Evolutionary conservation across 2,113 vertebrate genomes (phyloP), one percentile per base, ranked within the genome.

Genomic region (Trematomus loennbergii): DNA sequence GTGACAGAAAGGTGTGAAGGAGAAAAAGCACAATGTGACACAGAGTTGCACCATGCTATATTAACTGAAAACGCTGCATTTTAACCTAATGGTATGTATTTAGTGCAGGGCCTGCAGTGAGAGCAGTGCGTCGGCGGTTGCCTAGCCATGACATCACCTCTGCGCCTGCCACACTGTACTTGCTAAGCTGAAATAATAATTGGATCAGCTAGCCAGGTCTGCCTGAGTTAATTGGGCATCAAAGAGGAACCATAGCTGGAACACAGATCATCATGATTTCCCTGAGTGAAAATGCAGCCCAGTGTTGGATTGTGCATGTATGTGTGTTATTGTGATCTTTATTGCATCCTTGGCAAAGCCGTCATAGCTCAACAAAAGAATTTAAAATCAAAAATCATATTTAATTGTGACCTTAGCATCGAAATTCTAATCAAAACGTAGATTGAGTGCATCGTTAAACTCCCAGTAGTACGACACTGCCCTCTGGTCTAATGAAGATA

Each of bases 181-280:
- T 36, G 68, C 81, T 72, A 81, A 81, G 64, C 67, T 81, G 89
- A 84, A 87, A 92, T 92, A 88, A 89, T 92, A 93, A 94, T 88
- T 83, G 87, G 90, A 83, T 92, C 84, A 77, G 90, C 83, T 89
- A 79, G 92, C 82, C 90, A 89, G 87, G 79, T 88, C 91, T 92
- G 88, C 86, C 89, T 82, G 84, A 91, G 90, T 85, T 94, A 92
- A 94, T 92, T 93, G 89, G 81, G 88, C 90, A 86, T 92, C 90
- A 91, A 91, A 88, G 88, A 86, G 72, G 78, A 75, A 62, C 76
- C 62, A 17, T 82, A 82, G 89, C 72, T 63, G 43, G 67, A 88
- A 89, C 85, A 66, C 81, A 79, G 82, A 91, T 90, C 87, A 79
- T 84, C 83, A 74, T 83, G 82, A 93, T 93, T 92, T 91, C 81